Conservation (phyloP, 2,888 invertebrate species). For the Brenthis hecate region DNA sequence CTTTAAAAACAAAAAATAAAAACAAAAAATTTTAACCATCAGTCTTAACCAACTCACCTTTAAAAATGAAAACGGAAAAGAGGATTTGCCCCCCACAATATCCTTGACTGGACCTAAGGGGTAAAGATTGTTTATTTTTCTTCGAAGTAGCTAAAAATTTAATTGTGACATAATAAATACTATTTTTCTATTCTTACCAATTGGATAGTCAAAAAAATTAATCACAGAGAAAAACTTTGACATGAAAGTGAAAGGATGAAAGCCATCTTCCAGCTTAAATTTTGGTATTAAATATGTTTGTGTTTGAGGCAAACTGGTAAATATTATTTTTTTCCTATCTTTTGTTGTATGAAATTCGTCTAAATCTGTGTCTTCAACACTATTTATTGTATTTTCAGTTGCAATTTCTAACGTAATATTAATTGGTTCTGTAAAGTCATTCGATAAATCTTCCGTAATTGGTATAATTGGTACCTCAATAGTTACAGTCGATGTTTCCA, state of each 20-base stretch:
- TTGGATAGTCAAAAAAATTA: conserved; percentile 85
- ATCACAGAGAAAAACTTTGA: conserved; percentile 84
- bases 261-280: conserved; percentile 83
- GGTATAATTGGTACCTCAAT: conserved; percentile 58
- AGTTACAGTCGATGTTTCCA: conserved; percentile 18
- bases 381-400: conserved; percentile 54
- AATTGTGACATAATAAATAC: not conserved
- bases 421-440: conserved; percentile 43
- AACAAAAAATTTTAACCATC: not conserved
- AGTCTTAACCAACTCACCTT: conserved; percentile 55
- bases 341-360: conserved; percentile 70
- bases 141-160: conserved; percentile 2
- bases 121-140: conserved; percentile 20
- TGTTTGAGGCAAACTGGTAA: conserved; percentile 71
- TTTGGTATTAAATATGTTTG: conserved; percentile 76
- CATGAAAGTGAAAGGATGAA: conserved; percentile 84
- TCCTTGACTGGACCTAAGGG: conserved; percentile 71
- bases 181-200: conserved; percentile 73
- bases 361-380: conserved; percentile 59
- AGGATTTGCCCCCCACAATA: conserved; percentile 71
- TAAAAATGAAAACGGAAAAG: conserved; percentile 73
- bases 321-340: conserved; percentile 73
- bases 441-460: conserved; percentile 63
- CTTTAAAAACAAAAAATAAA: not conserved
- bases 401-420: conserved; percentile 55